Base-by-base conservation (phyloP, 1,140 invertebrate species). In the Pissodes strobi region DNA sequence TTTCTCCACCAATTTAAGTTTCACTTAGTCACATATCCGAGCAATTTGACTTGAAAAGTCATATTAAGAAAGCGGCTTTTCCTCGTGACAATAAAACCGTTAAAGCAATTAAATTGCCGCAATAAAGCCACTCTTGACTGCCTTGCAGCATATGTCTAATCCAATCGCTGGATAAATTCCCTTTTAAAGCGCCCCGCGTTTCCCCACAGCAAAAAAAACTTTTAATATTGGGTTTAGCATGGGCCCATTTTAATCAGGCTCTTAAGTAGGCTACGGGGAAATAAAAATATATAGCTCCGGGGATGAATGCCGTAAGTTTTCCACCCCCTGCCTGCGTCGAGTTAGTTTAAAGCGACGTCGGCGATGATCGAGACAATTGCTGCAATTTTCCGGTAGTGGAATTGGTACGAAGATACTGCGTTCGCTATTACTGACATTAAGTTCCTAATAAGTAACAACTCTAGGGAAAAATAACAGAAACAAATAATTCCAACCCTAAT, bases 181-280 rank as follows among this genome's bases (percentile, higher is more conserved):
- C 66, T 63, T 67, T 63, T 67, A 59, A 58, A 63, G 61, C 45
- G 38, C 27, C 22, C 49, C 53, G 18, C 23, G 27, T 46, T 39
- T 30, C 37, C 59, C 49, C 30, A 4, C 18, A 21, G 19, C 21
- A 34, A 59, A 57, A 51, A 53, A 58, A 63, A 63, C 58, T 70
- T 69, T 69, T 72, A 72, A 74, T 76, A 76, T 76, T 73, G 73
- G 69, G 70, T 75, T 74, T 68, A 72, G 72, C 71, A 70, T 74
- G 72, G 72, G 66, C 74, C 74, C 73, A 74, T 74, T 76, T 77
- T 77, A 77, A 77, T 77, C 75, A 77, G 74, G 72, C 69, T 69
- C 71, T 76, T 76, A 76, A 77, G 75, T 77, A 76, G 73, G 72
- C 75, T 74, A 77, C 69, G 70, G 75, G 75, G 75, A 77, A 77